Conservation (phyloP, 2,113 vertebrate genomes). For the Salvelinus fontinalis region DNA sequence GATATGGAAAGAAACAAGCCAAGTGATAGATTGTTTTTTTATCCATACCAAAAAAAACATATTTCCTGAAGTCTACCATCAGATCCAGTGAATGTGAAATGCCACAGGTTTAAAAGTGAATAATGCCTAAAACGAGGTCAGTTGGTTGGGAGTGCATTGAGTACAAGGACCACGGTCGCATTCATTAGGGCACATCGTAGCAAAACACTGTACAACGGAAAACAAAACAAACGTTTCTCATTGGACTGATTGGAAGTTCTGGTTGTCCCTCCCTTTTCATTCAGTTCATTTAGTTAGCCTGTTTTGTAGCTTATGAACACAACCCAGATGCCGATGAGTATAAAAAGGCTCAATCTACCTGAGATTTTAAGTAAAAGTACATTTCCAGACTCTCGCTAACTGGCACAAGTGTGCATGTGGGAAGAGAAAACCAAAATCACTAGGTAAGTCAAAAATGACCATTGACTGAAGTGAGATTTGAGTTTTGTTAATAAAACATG, state of each 20-base stretch:
- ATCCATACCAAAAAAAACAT: background rate
- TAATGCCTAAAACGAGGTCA: conserved; percentile 42
- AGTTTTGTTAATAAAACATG: background rate
- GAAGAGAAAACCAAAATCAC: conserved; percentile 6
- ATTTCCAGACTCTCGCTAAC: background rate
- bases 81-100: background rate
- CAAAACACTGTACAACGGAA: background rate
- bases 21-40: background rate
- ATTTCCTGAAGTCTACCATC: background rate
- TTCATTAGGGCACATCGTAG: conserved; percentile 20
- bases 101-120: background rate
- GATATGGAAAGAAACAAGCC: background rate
- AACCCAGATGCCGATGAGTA: background rate
- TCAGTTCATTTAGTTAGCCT: too few species aligned
- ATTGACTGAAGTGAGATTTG: background rate
- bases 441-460: background rate
- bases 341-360: conserved; percentile 35
- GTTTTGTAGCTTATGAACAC: too few species aligned
- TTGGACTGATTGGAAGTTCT: too few species aligned
- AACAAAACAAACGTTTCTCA: too few species aligned
- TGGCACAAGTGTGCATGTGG: conserved; percentile 1
- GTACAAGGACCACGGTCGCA: conserved; percentile 4
- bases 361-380: conserved; percentile 40
- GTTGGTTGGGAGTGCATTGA: conserved; percentile 36
- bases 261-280: too few species aligned